These are phyloP conservation scores for Macrosoma leucophasiata DNA, from an alignment of 2,888 invertebrate genomes.

Conservation along the genomic window DNA sequence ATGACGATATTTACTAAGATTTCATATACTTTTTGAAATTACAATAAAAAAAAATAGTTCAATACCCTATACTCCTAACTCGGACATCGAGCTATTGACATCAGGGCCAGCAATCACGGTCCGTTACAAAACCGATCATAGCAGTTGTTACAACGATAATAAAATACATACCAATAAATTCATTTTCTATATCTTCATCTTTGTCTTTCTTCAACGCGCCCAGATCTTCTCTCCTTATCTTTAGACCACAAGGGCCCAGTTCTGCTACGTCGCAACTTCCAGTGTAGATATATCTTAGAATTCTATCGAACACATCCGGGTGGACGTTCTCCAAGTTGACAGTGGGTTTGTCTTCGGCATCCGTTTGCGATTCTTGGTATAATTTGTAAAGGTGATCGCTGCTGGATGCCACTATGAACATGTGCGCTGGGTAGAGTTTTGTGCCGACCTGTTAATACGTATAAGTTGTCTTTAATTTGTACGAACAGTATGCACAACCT, in stretches of 20 bases:
- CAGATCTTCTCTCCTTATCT: constrained; percentile 61
- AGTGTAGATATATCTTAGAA: constrained; percentile 81
- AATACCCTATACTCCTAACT: no score
- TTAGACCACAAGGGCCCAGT: constrained; percentile 65
- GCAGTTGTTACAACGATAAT: no score
- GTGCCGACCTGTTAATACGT: constrained; percentile 70
- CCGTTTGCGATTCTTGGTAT: constrained; percentile 49
- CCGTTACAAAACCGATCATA: no score
- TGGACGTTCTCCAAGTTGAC: constrained; percentile 72
- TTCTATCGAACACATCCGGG: constrained; percentile 81
- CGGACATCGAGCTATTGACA: no score
- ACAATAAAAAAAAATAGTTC: no score
- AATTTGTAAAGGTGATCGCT: constrained; percentile 78
- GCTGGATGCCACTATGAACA: constrained; percentile 80
- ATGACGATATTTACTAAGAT: no score
- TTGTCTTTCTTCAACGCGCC: constrained; percentile 43
- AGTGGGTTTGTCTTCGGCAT: constrained; percentile 44
- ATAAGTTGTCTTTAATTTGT: background rate
- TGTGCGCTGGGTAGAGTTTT: constrained; percentile 81
- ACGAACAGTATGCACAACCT: no score
- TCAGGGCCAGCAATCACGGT: no score
- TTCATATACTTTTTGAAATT: no score
- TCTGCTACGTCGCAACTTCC: constrained; percentile 78
- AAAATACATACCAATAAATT: constrained; percentile 54
- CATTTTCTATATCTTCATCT: constrained; percentile 35